phyloP scores from a whole-genome alignment of 1,140 invertebrate species.

The Epicauta chinensis region DNA sequence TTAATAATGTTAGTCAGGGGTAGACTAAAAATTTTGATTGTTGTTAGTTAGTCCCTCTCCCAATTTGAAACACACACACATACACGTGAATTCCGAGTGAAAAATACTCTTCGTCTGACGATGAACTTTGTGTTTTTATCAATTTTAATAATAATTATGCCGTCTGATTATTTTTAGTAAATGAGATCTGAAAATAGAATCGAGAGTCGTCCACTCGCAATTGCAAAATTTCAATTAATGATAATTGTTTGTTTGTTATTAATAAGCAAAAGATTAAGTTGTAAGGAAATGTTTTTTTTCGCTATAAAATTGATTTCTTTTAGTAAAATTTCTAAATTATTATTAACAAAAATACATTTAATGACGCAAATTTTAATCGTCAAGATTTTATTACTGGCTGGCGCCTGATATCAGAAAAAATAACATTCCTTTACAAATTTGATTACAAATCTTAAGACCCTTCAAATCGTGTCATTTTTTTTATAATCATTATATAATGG shows the following conservation, averaged over 20 bases:
- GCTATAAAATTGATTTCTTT: slow-evolving; percentile 4
- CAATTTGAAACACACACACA: neutral
- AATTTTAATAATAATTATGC: neutral
- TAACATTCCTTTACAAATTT: too few species aligned
- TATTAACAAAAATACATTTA: neutral
- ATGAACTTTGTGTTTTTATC: slow-evolving; percentile 10
- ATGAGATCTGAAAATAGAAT: slow-evolving; percentile 9
- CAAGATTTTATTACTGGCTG: slow-evolving; percentile 7
- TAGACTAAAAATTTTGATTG: too few species aligned
- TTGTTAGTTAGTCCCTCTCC: too few species aligned
- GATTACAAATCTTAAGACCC: too few species aligned
- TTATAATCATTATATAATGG: too few species aligned
- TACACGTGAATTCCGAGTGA: slow-evolving; percentile 16
- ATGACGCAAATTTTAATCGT: slow-evolving; percentile 14
- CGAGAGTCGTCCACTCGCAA: too few species aligned
- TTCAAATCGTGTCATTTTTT: too few species aligned
- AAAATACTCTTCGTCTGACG: slow-evolving; percentile 7
- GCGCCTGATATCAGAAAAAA: neutral
- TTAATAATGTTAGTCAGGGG: too few species aligned
- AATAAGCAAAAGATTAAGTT: neutral
- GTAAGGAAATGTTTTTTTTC: slow-evolving; percentile 8
- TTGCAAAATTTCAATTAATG: too few species aligned
- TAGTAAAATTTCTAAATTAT: slow-evolving; percentile 1
- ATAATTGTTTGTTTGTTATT: slow-evolving; percentile 1
- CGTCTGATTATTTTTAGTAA: slow-evolving; percentile 8